A percentile compares a stretch with the other conserved stretches of the same genome.
Conservation (phyloP, 1,140 invertebrate genomes). For the Argopecten irradians region DNA sequence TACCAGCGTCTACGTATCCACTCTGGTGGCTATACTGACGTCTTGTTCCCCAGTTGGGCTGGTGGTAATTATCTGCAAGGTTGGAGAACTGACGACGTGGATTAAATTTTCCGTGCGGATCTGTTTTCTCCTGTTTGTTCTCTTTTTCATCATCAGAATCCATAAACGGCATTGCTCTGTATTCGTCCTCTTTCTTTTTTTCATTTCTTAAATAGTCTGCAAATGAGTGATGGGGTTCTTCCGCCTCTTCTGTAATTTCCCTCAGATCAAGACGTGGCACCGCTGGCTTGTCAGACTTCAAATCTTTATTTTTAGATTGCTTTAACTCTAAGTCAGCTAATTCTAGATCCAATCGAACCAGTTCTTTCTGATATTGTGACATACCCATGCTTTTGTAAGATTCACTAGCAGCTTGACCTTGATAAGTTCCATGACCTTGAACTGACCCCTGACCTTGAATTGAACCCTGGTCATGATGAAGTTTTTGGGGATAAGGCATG, state of each 20-base stretch:
- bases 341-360: neutral
- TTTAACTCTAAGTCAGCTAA: neutral
- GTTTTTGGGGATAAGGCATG: neutral
- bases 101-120: neutral
- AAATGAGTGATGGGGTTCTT: neutral
- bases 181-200: conserved; percentile 4
- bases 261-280: conserved; percentile 55
- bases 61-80: neutral
- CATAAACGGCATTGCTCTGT: conserved; percentile 3
- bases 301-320: conserved; percentile 2
- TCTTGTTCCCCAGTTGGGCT: neutral
- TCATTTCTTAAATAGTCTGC: neutral
- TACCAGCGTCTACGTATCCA: conserved; percentile 20
- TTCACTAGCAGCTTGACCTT: neutral
- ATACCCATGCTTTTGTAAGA: neutral
- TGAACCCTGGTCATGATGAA: neutral
- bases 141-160: conserved; percentile 7
- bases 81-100: neutral
- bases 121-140: neutral
- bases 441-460: neutral
- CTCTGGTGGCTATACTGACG: neutral
- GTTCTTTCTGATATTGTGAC: neutral
- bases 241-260: conserved; percentile 23
- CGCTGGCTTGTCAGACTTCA: conserved; percentile 25
- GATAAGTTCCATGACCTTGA: neutral